Conservation (phyloP, 2,797 vertebrate genomes). For the Buphagus erythrorhynchus region DNA sequence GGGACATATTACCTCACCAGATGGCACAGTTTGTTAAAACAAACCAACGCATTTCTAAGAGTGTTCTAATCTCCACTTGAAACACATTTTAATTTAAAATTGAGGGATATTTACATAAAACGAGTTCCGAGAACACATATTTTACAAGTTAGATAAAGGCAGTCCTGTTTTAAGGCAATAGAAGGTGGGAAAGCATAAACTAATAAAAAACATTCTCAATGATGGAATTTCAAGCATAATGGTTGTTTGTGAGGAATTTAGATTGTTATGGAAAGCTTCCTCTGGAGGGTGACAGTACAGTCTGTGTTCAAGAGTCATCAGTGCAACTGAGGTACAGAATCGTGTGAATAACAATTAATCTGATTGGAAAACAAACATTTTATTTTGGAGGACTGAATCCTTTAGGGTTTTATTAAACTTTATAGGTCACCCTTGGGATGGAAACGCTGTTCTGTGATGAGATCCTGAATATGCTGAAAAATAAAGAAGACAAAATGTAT, state of each 20-base stretch:
- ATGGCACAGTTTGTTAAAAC: constrained; percentile 26
- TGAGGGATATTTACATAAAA: not conserved
- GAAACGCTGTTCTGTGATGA: not conserved
- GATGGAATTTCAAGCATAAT: not conserved
- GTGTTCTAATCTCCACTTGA: not conserved
- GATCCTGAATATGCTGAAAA: not conserved
- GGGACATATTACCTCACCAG: not conserved
- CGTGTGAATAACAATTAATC: not conserved
- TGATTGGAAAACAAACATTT: not conserved
- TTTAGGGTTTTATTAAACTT: not conserved
- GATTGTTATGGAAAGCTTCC: not conserved
- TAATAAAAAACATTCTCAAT: not conserved
- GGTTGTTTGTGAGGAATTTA: not conserved
- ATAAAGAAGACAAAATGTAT: not conserved
- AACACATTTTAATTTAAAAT: constrained; percentile 26
- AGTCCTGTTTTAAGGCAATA: not conserved
- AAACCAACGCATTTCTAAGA: constrained; percentile 8
- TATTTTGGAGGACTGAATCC: not conserved
- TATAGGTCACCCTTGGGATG: not conserved
- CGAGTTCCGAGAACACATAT: not conserved
- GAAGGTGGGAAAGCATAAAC: not conserved
- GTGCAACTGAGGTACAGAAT: not conserved
- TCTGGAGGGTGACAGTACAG: not conserved
- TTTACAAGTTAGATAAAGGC: not conserved
- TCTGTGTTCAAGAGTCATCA: not conserved